Base-by-base conservation (phyloP, 2,113 vertebrate genomes). In the Xiphophorus couchianus region DNA sequence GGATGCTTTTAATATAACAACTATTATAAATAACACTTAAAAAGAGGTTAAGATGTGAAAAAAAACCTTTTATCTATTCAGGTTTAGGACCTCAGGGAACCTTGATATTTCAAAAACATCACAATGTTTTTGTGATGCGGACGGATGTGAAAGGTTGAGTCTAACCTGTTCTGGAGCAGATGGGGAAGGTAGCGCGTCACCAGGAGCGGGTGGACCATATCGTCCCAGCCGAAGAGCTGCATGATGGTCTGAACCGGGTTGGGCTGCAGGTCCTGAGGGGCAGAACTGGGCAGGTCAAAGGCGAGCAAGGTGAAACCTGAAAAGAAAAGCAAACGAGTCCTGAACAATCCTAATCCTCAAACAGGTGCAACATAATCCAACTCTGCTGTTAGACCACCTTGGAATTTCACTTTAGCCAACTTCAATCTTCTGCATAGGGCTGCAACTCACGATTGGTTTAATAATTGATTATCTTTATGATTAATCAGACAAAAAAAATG, bases 181-280 rank as follows among this genome's bases (percentile, higher is more conserved):
- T 98, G 96, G 80, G 94, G 96, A 77, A 99, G 95, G 71, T 97
- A 99, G 90, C 97, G 95, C 72, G 97, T 96, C 54, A 96, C 96
- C 63, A 99, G 92, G 51, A 96, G 91, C 27, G 97, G 96, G 68
- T 95, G 94, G 80, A 98, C 93, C 95, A 97, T 97, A 83, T 99
- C 97, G 84, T 99, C 97, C 97, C 97, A 99, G 82, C 95, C 97
- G 76, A 98, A 99, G 74, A 94, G 92, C 1, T 97, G 95, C 94
- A 99, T 95, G 90, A 97, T 95, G 77, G 96, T 93, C 69, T 94
- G 86, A 80, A 96, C 88, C 0, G 97, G 97, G 81, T 94, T 95
- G 70, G 97, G 97, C 82, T 99, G 97, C 42, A 99, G 96, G 81
- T 98, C 96, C 72, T 95, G 93, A 0, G 97, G 95, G 68, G 96